Conservation (phyloP, 2,113 vertebrate species). For the Lutjanus erythropterus region DNA sequence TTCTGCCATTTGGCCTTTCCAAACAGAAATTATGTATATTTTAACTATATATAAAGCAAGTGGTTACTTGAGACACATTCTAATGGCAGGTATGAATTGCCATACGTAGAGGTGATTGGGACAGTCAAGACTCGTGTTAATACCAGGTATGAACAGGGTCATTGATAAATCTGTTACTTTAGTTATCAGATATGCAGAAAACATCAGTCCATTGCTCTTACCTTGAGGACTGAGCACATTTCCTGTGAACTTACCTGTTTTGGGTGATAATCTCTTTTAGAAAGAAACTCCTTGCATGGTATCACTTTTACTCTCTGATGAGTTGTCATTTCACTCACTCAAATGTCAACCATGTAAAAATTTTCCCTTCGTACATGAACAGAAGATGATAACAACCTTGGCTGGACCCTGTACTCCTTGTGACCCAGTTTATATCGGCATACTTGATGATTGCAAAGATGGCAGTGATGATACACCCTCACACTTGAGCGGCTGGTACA, state of each 20-base stretch:
- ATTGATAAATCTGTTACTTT: neutral
- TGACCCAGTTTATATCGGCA: conserved; percentile 9
- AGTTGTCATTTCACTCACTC: neutral
- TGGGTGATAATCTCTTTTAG: neutral
- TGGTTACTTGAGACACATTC: no score
- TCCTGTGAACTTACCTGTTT: neutral
- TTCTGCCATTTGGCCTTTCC: no score
- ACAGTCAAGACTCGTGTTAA: no score
- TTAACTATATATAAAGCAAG: no score
- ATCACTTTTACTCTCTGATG: neutral
- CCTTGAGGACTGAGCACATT: neutral
- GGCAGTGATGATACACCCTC: conserved; percentile 45
- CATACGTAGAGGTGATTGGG: no score
- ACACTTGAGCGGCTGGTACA: conserved; percentile 48
- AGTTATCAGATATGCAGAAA: neutral
- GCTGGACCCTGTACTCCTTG: conserved; percentile 18
- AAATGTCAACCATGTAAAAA: conserved; percentile 37
- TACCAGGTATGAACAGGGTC: no score
- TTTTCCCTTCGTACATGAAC: conserved; percentile 19
- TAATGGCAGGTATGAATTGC: no score
- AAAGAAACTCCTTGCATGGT: neutral
- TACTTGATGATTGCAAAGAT: conserved; percentile 42
- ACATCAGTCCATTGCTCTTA: neutral
- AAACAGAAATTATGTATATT: no score
- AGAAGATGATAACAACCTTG: conserved; percentile 22